Conservation (phyloP, 2,113 vertebrate species). For the Nycticebus coucang region DNA sequence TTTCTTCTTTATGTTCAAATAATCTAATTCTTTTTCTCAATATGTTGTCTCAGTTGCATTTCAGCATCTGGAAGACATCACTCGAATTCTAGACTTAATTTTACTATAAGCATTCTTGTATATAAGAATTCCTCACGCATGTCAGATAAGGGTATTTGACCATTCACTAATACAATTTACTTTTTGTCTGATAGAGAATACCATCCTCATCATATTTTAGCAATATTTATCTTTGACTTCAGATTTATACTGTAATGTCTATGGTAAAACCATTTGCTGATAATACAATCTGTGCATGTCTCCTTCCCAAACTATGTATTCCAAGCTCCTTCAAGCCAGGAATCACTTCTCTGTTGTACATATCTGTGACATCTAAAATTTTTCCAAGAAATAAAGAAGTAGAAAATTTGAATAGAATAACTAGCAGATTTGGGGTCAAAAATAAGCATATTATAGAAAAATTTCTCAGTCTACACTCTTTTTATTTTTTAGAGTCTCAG, state of each 20-base stretch:
- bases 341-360: neutral
- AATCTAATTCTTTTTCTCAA: neutral
- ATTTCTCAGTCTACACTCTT: neutral
- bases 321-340: neutral
- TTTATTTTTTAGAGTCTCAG: no score
- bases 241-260: neutral
- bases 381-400: neutral
- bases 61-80: neutral
- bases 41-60: neutral
- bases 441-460: neutral
- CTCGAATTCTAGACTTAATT: neutral
- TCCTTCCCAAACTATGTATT: neutral
- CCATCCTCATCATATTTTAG: neutral
- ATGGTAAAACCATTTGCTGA: neutral
- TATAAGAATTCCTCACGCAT: neutral
- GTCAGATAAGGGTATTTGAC: neutral
- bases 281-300: neutral
- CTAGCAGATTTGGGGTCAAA: neutral
- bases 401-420: neutral
- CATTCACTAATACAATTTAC: neutral
- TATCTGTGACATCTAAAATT: neutral
- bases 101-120: neutral
- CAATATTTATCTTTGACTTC: neutral
- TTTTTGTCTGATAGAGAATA: neutral
- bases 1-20: neutral